A percentile compares a stretch with the other conserved stretches of the same genome.
Conservation (phyloP, 2,888 invertebrate genomes). For the Hypselothyrea guttata region DNA sequence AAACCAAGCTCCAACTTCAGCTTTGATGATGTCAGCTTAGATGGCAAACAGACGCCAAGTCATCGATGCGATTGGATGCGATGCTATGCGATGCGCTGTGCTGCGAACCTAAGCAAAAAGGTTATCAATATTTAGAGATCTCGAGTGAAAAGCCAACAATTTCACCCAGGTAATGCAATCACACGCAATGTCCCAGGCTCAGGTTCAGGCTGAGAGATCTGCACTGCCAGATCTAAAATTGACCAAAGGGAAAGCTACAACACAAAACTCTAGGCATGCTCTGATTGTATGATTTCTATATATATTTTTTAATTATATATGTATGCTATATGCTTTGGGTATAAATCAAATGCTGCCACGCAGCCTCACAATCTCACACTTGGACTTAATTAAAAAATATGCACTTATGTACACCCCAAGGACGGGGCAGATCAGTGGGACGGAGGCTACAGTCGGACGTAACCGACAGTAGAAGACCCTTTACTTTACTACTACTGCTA, state of each 20-base stretch:
- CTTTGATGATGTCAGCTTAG: slow-evolving; percentile 68
- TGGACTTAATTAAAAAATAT: slow-evolving; percentile 69
- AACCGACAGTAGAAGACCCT: no score
- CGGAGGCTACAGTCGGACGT: no score
- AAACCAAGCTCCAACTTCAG: slow-evolving; percentile 32
- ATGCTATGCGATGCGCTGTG: slow-evolving; percentile 4
- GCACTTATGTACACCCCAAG: no score
- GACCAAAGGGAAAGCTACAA: slow-evolving; percentile 53
- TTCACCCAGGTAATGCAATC: slow-evolving; percentile 74
- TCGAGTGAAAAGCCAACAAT: slow-evolving; percentile 59
- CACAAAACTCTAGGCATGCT: slow-evolving; percentile 36
- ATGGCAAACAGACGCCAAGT: slow-evolving; percentile 15
- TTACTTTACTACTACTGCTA: no score
- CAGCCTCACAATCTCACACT: slow-evolving; percentile 48
- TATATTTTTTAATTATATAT: slow-evolving; percentile 22
- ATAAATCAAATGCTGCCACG: slow-evolving; percentile 61
- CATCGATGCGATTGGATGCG: not conserved
- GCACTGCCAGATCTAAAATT: slow-evolving; percentile 36
- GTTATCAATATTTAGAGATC: slow-evolving; percentile 68
- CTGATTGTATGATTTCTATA: slow-evolving; percentile 30
- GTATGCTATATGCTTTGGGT: slow-evolving; percentile 26
- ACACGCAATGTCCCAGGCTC: slow-evolving; percentile 68
- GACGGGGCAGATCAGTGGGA: no score
- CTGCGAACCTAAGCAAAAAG: slow-evolving; percentile 67
- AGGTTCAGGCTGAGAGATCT: slow-evolving; percentile 40